Evolutionary conservation across 2,797 vertebrate genomes (phyloP), one percentile per base, ranked within the genome.

Genomic region (Urophycis tenuis): DNA sequence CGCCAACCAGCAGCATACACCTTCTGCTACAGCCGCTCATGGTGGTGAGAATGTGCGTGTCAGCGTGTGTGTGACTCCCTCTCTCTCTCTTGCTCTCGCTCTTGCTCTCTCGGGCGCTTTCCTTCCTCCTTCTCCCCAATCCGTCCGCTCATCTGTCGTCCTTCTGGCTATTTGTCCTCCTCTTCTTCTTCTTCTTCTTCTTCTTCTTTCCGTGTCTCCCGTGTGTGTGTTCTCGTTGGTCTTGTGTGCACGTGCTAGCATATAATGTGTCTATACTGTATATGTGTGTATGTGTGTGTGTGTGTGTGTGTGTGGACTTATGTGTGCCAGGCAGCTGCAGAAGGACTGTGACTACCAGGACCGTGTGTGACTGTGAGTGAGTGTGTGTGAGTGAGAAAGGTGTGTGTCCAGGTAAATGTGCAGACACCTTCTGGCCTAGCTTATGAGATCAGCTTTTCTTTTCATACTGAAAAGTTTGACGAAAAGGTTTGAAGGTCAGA

Each of bases 1-100:
- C 92, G 67, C 95, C 95, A 0, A 88, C 5, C 22, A 95, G 87
- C 76, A 98, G 86, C 75, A 86, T 81, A 49, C 87, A 83, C 81
- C 76, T 84, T 69, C 35, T 81, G 79, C 81, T 88, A 74, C 91
- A 90, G 87, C 90, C 91, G 83, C 86, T 87, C 92, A 93, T 93
- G 88, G 84, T 79, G 77, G 71, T 83, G 85, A 85, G 81, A 81
- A 75, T 41, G 79, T 79, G 78, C 19, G 36, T 49, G 22, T 77
- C 70, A n/a, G 81, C 32, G 30, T 69, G 73, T 77, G 36, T 79
- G 53, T 76, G 77, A 67, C 60, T 67, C 25, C 9, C 60, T 67
- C 60, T 67, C 60, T 29, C 60, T 29, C 25, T 67, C 25, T 67
- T 3, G 11, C 60, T 64, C 53, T 64, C 60, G 29, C 60, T 29